phyloP scores from a whole-genome alignment of 2,888 invertebrate species.

The Hirtodrosophila alboralis region DNA sequence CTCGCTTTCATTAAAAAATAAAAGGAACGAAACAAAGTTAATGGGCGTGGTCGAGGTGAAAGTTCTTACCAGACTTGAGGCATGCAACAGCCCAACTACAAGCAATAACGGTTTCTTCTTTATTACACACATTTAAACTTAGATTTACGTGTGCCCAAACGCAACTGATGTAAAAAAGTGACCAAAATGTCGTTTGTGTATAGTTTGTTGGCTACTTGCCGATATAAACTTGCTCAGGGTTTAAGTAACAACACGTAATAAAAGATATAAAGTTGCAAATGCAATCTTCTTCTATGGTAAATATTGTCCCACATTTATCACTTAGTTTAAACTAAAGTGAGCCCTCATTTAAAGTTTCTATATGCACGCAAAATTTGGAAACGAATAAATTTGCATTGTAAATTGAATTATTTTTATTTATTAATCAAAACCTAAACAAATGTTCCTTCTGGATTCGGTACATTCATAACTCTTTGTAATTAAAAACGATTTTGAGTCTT shows the following conservation, averaged over 20 bases:
- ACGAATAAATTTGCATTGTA: too few relatives aligned
- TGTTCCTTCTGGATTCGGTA: too few relatives aligned
- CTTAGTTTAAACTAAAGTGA: too few relatives aligned
- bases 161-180: constrained; percentile 26
- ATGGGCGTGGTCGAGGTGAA: constrained; percentile 39
- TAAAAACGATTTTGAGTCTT: too few relatives aligned
- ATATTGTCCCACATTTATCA: too few relatives aligned
- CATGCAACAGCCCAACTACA: constrained; percentile 42
- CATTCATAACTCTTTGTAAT: too few relatives aligned
- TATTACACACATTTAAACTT: constrained; percentile 35
- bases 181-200: constrained; percentile 27
- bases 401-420: too few relatives aligned
- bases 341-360: too few relatives aligned
- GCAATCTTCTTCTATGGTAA: background rate
- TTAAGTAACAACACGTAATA: background rate
- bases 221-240: constrained; percentile 9
- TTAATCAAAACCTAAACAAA: too few relatives aligned
- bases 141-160: constrained; percentile 16
- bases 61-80: constrained; percentile 32
- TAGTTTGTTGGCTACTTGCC: constrained; percentile 12
- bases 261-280: background rate
- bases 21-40: constrained; percentile 30
- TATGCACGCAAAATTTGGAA: too few relatives aligned
- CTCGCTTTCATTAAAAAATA: constrained; percentile 33
- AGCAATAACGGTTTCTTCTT: constrained; percentile 50